Conservation (phyloP, 1,140 invertebrate genomes). For the Heliothis virescens region DNA sequence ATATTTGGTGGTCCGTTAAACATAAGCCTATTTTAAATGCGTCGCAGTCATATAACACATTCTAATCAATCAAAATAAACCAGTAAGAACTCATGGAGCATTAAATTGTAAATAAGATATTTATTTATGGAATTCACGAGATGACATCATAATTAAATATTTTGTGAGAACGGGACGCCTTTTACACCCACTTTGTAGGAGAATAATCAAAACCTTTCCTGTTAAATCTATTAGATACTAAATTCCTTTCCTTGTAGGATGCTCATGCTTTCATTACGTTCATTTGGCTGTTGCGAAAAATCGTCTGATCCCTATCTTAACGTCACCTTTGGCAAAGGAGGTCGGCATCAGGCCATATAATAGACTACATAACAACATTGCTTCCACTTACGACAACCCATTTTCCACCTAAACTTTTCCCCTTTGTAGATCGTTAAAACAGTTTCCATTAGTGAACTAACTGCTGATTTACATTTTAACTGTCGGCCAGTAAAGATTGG, state of each 20-base stretch:
- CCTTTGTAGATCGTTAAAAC: conserved; percentile 34
- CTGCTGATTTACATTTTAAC: conserved; percentile 46
- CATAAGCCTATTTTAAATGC: too few relatives aligned
- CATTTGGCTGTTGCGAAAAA: too few relatives aligned
- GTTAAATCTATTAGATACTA: too few relatives aligned
- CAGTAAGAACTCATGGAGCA: too few relatives aligned
- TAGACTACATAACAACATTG: conserved; percentile 21
- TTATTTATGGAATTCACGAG: too few relatives aligned
- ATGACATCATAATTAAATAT: neutral
- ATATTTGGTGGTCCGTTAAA: too few relatives aligned
- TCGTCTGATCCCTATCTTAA: too few relatives aligned
- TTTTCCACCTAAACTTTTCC: conserved; percentile 38
- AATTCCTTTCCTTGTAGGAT: too few relatives aligned
- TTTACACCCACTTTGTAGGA: too few relatives aligned
- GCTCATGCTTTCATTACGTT: too few relatives aligned
- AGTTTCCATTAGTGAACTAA: conserved; percentile 45
- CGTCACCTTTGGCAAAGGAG: neutral
- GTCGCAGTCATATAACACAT: neutral
- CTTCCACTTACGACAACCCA: conserved; percentile 28
- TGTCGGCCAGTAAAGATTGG: conserved; percentile 26
- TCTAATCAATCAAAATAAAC: neutral
- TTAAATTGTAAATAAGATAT: too few relatives aligned
- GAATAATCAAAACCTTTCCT: too few relatives aligned
- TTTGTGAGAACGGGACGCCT: neutral
- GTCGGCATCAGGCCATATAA: neutral